phyloP scores from a whole-genome alignment of 2,888 invertebrate genomes.

The Eupithecia tripunctaria region DNA sequence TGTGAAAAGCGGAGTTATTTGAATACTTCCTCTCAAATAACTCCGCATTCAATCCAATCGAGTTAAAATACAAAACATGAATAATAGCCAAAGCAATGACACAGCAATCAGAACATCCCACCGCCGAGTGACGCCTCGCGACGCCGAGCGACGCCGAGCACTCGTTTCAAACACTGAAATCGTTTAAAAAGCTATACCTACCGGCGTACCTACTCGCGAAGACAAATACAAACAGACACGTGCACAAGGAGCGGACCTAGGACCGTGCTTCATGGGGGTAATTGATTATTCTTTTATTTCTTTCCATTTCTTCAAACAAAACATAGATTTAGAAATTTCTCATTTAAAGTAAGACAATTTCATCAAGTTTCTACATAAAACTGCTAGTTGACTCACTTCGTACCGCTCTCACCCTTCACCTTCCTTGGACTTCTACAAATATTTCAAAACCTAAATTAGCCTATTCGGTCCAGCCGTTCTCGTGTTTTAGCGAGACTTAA shows the following conservation, averaged over 20 bases:
- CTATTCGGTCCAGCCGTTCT: too few relatives aligned
- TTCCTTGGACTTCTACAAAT: too few relatives aligned
- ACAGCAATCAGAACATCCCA: slow-evolving; percentile 7
- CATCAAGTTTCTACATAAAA: too few relatives aligned
- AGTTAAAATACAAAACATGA: neutral
- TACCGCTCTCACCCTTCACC: too few relatives aligned
- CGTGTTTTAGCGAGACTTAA: too few relatives aligned
- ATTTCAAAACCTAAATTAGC: too few relatives aligned
- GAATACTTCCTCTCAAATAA: too few relatives aligned
- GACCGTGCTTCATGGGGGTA: neutral
- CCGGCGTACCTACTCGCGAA: neutral
- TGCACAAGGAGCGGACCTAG: neutral
- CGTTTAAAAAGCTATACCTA: slow-evolving; percentile 13
- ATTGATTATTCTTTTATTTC: neutral
- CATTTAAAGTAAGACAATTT: neutral
- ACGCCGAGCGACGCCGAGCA: neutral
- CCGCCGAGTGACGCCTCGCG: neutral
- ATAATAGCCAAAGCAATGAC: slow-evolving; percentile 6
- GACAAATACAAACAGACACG: slow-evolving; percentile 5
- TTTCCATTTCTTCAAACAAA: too few relatives aligned
- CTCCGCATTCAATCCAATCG: neutral
- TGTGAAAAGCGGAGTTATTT: too few relatives aligned
- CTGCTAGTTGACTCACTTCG: too few relatives aligned
- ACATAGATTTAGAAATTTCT: too few relatives aligned
- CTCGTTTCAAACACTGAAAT: slow-evolving; percentile 12